phyloP scores from a whole-genome alignment of 64 coral and sea anemone genomes.

The Actinia equina region DNA sequence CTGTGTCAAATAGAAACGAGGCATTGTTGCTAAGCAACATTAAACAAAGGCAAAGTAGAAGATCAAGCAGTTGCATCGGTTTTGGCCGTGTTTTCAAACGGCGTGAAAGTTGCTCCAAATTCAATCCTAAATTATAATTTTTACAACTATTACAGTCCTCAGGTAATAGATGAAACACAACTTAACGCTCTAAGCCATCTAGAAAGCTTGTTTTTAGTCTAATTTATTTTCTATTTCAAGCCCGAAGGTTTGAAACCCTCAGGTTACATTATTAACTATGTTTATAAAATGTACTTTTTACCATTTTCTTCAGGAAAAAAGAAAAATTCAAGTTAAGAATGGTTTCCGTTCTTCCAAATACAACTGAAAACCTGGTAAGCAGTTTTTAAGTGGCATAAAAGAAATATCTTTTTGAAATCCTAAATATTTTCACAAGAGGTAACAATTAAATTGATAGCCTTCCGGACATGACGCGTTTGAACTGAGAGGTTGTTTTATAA shows the following conservation, averaged over 20 bases:
- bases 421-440: neutral
- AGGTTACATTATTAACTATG: neutral
- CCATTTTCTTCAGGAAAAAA: neutral
- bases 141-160: neutral
- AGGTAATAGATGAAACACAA: neutral
- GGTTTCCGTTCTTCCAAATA: conserved; percentile 71
- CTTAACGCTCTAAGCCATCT: neutral
- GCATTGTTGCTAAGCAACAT: conserved; percentile 7
- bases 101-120: neutral
- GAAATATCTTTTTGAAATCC: neutral
- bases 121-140: neutral
- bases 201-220: neutral
- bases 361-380: conserved; percentile 64
- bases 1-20: neutral
- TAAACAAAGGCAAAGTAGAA: neutral
- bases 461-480: neutral
- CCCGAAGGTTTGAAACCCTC: neutral
- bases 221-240: neutral
- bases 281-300: conserved; percentile 7
- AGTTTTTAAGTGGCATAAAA: neutral
- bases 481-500: neutral
- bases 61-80: neutral
- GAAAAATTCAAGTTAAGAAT: conserved; percentile 2
- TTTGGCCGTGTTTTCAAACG: neutral
- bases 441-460: neutral